phyloP scores from a whole-genome alignment of 2,888 invertebrate genomes.

The Aporophyla lueneburgensis region DNA sequence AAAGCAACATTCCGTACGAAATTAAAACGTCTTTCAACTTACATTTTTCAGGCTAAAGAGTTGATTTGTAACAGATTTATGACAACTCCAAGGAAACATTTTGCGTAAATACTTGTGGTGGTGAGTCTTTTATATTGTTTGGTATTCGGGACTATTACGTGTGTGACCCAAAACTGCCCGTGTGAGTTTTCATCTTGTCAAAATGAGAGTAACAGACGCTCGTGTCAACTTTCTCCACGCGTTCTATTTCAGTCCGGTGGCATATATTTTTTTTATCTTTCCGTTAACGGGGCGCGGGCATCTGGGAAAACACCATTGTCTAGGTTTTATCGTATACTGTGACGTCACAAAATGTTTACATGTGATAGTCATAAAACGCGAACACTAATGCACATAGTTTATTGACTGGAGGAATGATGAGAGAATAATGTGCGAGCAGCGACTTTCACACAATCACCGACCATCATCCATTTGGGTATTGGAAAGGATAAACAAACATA shows the following conservation, averaged over 20 bases:
- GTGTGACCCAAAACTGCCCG: conserved; percentile 88
- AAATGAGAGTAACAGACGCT: conserved; percentile 74
- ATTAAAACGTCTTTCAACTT: conserved; percentile 71
- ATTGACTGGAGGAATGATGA: conserved; percentile 54
- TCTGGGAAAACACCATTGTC: conserved; percentile 79
- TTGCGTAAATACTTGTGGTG: conserved; percentile 71
- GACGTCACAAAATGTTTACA: conserved; percentile 56
- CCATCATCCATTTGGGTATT: conserved; percentile 49
- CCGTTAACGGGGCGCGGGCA: conserved; percentile 68
- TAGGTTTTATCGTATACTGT: conserved; percentile 60
- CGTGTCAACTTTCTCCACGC: conserved; percentile 85
- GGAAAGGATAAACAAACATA: conserved; percentile 53
- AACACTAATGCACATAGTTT: conserved; percentile 39
- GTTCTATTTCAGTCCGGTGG: conserved; percentile 83
- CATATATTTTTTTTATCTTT: conserved; percentile 80
- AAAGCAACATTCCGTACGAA: conserved; percentile 58
- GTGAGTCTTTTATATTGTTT: conserved; percentile 73
- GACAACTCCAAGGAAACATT: conserved; percentile 72
- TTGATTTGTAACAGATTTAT: conserved; percentile 70
- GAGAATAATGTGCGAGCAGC: conserved; percentile 50
- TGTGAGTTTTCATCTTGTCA: conserved; percentile 80
- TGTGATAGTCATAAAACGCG: conserved; percentile 32
- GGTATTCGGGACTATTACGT: conserved; percentile 82
- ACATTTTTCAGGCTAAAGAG: conserved; percentile 65
- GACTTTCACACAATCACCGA: conserved; percentile 57